Conservation (phyloP, 1,140 invertebrate species). For the Lepidurus couesii region DNA sequence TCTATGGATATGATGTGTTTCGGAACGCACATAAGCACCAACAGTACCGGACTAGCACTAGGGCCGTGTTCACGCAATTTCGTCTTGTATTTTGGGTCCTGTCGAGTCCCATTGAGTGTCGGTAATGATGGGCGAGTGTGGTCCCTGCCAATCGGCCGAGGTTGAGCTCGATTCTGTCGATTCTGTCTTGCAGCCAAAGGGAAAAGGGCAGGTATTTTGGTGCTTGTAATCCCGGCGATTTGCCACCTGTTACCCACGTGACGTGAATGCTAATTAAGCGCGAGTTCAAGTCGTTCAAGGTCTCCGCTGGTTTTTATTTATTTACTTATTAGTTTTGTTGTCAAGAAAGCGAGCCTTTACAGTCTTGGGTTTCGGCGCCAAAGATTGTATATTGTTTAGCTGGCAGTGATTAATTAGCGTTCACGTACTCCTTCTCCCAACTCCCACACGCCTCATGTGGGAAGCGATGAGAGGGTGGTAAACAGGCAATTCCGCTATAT, state of each 20-base stretch:
- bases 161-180: neutral
- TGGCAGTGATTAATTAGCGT: no score
- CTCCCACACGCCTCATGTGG: no score
- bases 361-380: no score
- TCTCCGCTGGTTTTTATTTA: no score
- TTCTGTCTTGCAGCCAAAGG: neutral
- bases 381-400: no score
- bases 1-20: neutral
- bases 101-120: neutral
- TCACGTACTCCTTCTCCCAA: no score
- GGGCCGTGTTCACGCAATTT: neutral
- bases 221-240: neutral
- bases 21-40: no score
- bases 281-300: neutral
- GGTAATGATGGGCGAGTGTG: neutral
- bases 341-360: no score
- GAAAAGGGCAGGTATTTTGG: neutral
- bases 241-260: neutral
- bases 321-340: no score
- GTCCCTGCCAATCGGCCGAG: neutral
- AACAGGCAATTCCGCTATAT: no score
- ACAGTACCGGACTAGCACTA: constrained; percentile 7
- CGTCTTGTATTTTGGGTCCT: no score
- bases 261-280: neutral
- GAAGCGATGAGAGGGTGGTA: no score